These are phyloP conservation scores for Sciurus vulgaris DNA, from an alignment of 2,797 vertebrate genomes.

Conservation along the genomic window DNA sequence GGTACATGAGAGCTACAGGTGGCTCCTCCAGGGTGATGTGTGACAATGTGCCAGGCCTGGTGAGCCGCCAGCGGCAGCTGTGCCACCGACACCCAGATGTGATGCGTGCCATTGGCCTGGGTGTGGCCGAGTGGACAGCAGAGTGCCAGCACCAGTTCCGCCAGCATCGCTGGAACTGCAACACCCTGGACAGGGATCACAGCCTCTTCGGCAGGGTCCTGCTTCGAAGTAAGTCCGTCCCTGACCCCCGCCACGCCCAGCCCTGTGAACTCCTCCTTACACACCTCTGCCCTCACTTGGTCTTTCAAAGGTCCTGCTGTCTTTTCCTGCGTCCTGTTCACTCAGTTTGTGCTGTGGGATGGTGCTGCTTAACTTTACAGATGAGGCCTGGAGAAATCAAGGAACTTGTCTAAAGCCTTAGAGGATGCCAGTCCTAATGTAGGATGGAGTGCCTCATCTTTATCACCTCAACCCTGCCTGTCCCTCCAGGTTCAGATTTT, in stretches of 20 bases:
- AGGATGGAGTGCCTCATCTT: not conserved
- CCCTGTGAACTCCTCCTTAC: rapidly evolving
- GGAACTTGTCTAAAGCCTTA: not conserved
- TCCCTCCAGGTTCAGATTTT: not conserved
- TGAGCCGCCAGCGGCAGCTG: constrained; percentile 96
- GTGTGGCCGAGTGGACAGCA: constrained; percentile 95
- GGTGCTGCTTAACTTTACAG: not conserved
- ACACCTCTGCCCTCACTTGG: not conserved
- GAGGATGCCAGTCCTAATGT: not conserved
- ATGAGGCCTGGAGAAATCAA: not conserved
- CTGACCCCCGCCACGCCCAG: not conserved
- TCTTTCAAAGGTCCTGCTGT: not conserved
- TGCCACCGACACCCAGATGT: constrained; percentile 94
- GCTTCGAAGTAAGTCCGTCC: constrained; percentile 92
- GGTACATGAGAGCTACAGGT: constrained; percentile 96
- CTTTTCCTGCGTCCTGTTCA: not conserved
- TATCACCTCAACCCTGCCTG: not conserved
- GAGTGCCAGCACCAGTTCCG: constrained; percentile 98
- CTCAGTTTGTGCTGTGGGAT: not conserved
- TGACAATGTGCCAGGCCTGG: constrained; percentile 96
- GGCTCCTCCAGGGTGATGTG: constrained; percentile 96
- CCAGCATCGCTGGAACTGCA: constrained; percentile 97
- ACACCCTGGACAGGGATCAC: constrained; percentile 93
- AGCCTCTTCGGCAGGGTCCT: constrained; percentile 95
- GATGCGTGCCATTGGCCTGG: constrained; percentile 95